Conservation (phyloP, 1,140 invertebrate species). For the Apocrypta bakeri region DNA sequence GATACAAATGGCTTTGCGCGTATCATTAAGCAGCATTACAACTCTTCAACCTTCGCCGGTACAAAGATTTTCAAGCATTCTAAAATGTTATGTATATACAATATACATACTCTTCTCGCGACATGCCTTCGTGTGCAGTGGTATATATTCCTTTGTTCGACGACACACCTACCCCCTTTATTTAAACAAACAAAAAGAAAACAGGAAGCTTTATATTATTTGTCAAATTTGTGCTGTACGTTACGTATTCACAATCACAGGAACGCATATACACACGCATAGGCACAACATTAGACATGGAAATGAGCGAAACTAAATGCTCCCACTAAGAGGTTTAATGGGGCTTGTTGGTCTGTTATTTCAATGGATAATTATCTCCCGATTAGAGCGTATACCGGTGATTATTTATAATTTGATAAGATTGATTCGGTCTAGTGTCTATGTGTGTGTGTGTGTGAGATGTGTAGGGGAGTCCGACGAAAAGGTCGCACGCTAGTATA, state of each 20-base stretch:
- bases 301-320: conserved; percentile 49
- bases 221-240: neutral
- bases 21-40: conserved; percentile 5
- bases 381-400: conserved; percentile 19
- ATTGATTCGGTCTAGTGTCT: conserved; percentile 13
- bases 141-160: conserved; percentile 22
- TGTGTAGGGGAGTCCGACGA: neutral
- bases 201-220: conserved; percentile 31
- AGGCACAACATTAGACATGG: conserved; percentile 32
- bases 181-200: conserved; percentile 46
- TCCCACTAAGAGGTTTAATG: conserved; percentile 19
- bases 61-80: neutral
- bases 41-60: neutral
- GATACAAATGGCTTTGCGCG: neutral
- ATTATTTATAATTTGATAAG: conserved; percentile 41
- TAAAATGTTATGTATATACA: conserved; percentile 6
- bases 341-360: neutral
- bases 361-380: conserved; percentile 28
- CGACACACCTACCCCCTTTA: conserved; percentile 11
- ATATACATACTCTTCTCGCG: neutral
- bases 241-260: too few relatives aligned
- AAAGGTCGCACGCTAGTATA: conserved; percentile 8
- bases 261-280: neutral
- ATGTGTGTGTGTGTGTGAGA: too few relatives aligned
- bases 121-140: neutral